phyloP scores from a whole-genome alignment of 1,140 invertebrate genomes.

The Anthonomus grandis region DNA sequence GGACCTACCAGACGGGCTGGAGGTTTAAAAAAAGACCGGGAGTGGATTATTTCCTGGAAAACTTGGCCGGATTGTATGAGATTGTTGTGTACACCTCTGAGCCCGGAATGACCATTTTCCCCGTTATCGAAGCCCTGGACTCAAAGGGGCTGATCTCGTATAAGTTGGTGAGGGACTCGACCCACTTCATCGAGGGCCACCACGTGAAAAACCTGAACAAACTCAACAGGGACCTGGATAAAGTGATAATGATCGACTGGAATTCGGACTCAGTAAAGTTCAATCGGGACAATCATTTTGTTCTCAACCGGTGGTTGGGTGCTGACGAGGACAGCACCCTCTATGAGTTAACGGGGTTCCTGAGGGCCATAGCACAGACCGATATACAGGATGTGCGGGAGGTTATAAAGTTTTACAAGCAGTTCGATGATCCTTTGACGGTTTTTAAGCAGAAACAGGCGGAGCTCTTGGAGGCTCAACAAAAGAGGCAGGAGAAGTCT shows the following conservation, averaged over 20 bases:
- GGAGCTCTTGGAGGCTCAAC: slow-evolving; percentile 42
- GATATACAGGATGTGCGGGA: slow-evolving; percentile 91
- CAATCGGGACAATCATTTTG: slow-evolving; percentile 85
- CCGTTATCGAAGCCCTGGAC: slow-evolving; percentile 90
- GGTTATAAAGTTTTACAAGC: slow-evolving; percentile 87
- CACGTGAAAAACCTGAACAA: slow-evolving; percentile 95
- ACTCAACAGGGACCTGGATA: slow-evolving; percentile 91
- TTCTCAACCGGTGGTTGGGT: slow-evolving; percentile 88
- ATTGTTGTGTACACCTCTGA: slow-evolving; percentile 96
- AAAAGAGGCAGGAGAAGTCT: slow-evolving; percentile 12
- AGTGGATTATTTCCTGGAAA: slow-evolving; percentile 90
- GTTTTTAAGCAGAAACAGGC: slow-evolving; percentile 87
- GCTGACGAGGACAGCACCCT: slow-evolving; percentile 86
- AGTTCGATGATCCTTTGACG: slow-evolving; percentile 90
- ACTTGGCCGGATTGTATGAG: slow-evolving; percentile 88
- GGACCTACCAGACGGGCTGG: slow-evolving; percentile 80
- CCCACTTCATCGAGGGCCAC: slow-evolving; percentile 90
- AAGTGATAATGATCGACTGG: slow-evolving; percentile 97
- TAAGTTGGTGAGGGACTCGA: slow-evolving; percentile 91
- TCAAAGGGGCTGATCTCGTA: slow-evolving; percentile 86
- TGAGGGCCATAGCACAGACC: slow-evolving; percentile 84
- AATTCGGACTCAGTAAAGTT: slow-evolving; percentile 82
- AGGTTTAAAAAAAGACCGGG: slow-evolving; percentile 95
- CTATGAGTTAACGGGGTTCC: slow-evolving; percentile 85
- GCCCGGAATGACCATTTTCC: slow-evolving; percentile 77